phyloP scores from a whole-genome alignment of 35 echinoderm and acorn worm genomes.

The Heliocidaris erythrogramma region DNA sequence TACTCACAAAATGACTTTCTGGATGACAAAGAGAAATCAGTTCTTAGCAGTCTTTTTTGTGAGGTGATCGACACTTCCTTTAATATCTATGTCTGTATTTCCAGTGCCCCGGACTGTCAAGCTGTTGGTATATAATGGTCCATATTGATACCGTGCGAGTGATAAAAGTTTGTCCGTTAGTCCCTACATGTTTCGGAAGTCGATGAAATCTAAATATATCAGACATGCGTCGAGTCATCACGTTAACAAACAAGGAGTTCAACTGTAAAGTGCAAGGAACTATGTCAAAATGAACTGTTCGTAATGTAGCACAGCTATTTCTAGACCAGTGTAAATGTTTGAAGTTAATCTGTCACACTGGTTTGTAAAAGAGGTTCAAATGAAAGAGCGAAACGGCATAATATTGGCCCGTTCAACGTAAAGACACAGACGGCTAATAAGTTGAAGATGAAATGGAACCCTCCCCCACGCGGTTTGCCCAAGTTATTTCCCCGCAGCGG shows the following conservation, averaged over 20 bases:
- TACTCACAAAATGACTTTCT: too few relatives aligned
- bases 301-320: constrained; percentile 22
- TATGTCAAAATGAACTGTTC: not conserved
- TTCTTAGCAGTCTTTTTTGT: too few relatives aligned
- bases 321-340: constrained; percentile 33
- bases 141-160: too few relatives aligned
- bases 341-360: constrained; percentile 1
- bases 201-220: not conserved
- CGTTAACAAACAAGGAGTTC: not conserved
- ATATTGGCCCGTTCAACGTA: constrained; percentile 31
- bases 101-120: too few relatives aligned
- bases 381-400: constrained; percentile 23
- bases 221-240: not conserved
- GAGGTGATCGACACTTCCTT: too few relatives aligned
- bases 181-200: too few relatives aligned
- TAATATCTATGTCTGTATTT: too few relatives aligned
- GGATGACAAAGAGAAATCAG: too few relatives aligned
- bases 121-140: too few relatives aligned
- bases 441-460: not conserved
- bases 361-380: constrained; percentile 5
- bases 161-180: too few relatives aligned
- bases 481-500: constrained; percentile 17
- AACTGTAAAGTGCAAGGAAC: not conserved
- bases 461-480: not conserved
- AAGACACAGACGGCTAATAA: constrained; percentile 34